A percentile compares a stretch with the other conserved stretches of the same genome.
These are phyloP conservation scores for Burhinus oedicnemus DNA, from an alignment of 2,113 vertebrate species.

Conservation along the genomic window DNA sequence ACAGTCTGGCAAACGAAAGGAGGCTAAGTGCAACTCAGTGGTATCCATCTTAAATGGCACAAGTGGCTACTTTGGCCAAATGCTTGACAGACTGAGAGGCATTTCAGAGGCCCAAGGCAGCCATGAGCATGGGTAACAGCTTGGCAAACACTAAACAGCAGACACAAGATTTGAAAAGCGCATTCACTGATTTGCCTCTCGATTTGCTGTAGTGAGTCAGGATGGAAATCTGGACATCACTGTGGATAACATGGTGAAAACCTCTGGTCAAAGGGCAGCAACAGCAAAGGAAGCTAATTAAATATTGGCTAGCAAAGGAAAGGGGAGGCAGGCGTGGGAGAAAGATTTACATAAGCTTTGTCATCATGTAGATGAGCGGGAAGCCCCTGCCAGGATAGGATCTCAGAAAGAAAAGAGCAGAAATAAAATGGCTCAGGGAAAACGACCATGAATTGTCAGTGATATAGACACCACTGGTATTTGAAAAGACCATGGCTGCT, in stretches of 20 bases:
- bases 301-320: constrained; percentile 31
- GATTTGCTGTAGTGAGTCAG: background rate
- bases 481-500: background rate
- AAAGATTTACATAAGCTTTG: constrained; percentile 40
- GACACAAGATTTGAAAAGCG: background rate
- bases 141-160: background rate
- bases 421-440: background rate
- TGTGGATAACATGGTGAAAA: constrained; percentile 21
- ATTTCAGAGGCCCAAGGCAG: background rate
- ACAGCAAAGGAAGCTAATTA: constrained; percentile 35
- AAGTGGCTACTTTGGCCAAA: constrained; percentile 4
- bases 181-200: background rate
- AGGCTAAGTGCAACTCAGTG: background rate
- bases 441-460: background rate
- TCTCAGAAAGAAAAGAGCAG: background rate
- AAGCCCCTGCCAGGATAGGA: constrained; percentile 17
- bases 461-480: background rate
- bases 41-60: background rate
- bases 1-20: background rate
- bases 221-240: constrained; percentile 34
- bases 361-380: background rate
- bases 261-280: constrained; percentile 12
- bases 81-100: background rate
- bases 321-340: constrained; percentile 16
- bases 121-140: background rate